Evolutionary conservation across 2,888 invertebrate species (phyloP), one percentile per base, ranked within the genome.

Genomic region (Ectemnius cavifrons): DNA sequence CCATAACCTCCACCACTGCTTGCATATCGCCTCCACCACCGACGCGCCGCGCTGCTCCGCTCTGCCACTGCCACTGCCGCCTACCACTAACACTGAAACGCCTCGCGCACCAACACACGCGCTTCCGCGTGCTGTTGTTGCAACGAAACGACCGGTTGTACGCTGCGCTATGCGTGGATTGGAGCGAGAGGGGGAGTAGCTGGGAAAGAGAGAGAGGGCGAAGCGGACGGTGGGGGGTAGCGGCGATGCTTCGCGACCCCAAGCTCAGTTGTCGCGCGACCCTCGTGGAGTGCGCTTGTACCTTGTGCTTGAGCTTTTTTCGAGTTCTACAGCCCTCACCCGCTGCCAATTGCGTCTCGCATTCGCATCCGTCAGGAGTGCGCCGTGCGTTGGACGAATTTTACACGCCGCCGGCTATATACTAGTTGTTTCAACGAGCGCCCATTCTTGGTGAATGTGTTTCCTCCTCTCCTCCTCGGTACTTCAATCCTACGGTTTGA

Each of bases 231-330:
- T 83, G 85, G 88, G 89, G 88, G 86, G 78, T 82, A 84, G 72
- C 82, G 78, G 77, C 78, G 85, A 84, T 78, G 86, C 84, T 75
- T 84, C 86, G 89, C 89, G 88, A 87, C 86, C 86, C 85, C 84
- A 85, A 86, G 88, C 87, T 91, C 90, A 91, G 91, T 91, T 90
- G 88, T 87, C 88, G 91, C 89, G 90, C 90, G 90, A 89, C 89
- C 89, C 90, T 90, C 87, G 90, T 87, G 81, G 84, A 85, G 86
- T 84, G 86, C 84, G 85, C 83, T 81, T 68, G 80, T 75, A 71
- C 72, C 2, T 52, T n/a, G 62, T 52, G 57, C 63, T 52, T 11
- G 2, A 2, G 5, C 18, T 6, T 37, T 1, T 3, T 2, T 28
- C 45, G 16, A 49, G 49, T 58, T 58, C 27, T 57, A 74, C 67